These are phyloP conservation scores for Drosophila arawakana DNA, from an alignment of 1,140 invertebrate species.

Conservation along the genomic window DNA sequence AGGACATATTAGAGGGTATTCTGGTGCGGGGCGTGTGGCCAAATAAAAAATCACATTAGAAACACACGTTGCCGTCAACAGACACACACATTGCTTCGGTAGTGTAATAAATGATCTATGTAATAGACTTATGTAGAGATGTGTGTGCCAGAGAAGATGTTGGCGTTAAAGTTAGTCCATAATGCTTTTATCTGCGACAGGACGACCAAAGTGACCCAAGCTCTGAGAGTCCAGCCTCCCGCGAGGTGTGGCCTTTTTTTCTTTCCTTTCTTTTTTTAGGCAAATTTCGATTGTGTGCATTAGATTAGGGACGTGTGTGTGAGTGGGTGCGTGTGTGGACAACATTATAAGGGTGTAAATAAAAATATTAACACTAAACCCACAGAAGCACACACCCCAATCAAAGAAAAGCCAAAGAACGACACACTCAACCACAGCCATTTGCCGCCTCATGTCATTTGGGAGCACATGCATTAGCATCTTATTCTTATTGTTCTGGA, in stretches of 20 bases:
- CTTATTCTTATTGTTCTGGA: constrained; percentile 44
- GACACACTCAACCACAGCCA: constrained; percentile 49
- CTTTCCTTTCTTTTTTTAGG: constrained; percentile 51
- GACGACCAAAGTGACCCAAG: constrained; percentile 37
- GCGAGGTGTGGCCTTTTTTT: constrained; percentile 53
- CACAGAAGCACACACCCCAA: constrained; percentile 41
- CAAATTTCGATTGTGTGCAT: constrained; percentile 72
- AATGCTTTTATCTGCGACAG: constrained; percentile 75
- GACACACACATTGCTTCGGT: constrained; percentile 31
- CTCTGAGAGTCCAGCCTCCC: constrained; percentile 8
- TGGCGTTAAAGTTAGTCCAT: constrained; percentile 56
- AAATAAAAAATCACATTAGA: constrained; percentile 80
- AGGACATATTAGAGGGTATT: constrained; percentile 26
- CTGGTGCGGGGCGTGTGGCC: constrained; percentile 10
- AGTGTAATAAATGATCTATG: constrained; percentile 81
- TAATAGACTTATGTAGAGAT: constrained; percentile 69
- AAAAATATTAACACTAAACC: constrained; percentile 73
- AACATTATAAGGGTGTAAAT: constrained; percentile 75
- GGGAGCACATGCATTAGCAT: constrained; percentile 70
- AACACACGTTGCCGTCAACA: constrained; percentile 71
- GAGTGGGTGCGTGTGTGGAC: constrained; percentile 37
- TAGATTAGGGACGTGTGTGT: constrained; percentile 55
- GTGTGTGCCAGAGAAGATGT: constrained; percentile 37
- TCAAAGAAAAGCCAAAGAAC: constrained; percentile 23
- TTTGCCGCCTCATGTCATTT: constrained; percentile 61